Evolutionary conservation across 2,888 invertebrate species (phyloP), one percentile per base, ranked within the genome.

Genomic region (Drosophila setosimentum): DNA sequence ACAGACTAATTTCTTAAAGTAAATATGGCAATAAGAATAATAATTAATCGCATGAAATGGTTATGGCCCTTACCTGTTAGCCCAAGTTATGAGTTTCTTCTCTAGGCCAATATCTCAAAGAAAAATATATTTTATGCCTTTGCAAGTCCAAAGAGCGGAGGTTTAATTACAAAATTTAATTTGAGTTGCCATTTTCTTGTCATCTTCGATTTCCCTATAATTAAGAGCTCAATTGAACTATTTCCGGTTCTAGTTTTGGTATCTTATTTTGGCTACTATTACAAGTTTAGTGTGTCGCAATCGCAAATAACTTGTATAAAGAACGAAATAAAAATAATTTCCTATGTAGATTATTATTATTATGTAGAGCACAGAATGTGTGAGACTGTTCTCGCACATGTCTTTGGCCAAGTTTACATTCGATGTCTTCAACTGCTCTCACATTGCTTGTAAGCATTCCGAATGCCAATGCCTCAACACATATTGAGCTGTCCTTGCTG

Each of bases 401-500:
- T 16, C 16, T 53, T 24, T 27, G 8, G 18, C 27, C 49, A 54
- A 24, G 21, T 29, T 29, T 5, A 45, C 13, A 16, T 45, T 24
- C 8, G n/a, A n/a, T 8, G 13, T 13, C 16, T 33, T 59, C 18
- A 32, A 27, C 5, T 11, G 18, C 24, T 24, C 24, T 27, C 13
- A n/a, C 16, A 32, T 32, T 49, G n/a, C 21, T 24, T 45, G 21
- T 16, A 45, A 3, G 29, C 29, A 16, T 35, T n/a, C 29, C 18
- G 27, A 45, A 24, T 45, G 45, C 21, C 45, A 71, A 63, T 69
- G 42, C 11, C 40, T 51, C 40, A 62, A 66, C 51, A 57, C 27
- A 11, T 21, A 73, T 61, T 73, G 40, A 37, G 60, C 53, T 62
- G 48, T 57, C 35, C 33, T 58, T 32, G 27, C n/a, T 62, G 35